These are phyloP conservation scores for Drosophila maculinotata DNA, from an alignment of 2,888 invertebrate genomes.

Conservation along the genomic window DNA sequence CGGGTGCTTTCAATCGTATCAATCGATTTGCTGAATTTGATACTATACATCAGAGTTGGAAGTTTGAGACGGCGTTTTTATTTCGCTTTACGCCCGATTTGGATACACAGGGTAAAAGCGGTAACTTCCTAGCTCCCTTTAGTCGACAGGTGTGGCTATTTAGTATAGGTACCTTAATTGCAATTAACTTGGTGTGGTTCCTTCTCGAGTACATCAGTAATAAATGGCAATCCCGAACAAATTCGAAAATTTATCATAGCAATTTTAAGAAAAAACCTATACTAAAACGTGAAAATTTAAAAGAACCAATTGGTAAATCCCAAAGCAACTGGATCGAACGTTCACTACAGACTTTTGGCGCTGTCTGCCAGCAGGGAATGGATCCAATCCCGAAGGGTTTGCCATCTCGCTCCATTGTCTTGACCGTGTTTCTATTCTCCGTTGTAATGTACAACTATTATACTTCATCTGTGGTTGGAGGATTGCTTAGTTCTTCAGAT, in stretches of 20 bases:
- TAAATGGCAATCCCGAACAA: neutral
- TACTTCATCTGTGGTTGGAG: conserved; percentile 84
- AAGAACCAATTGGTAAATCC: neutral
- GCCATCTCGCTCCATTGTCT: conserved; percentile 73
- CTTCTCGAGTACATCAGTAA: conserved; percentile 58
- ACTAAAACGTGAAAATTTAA: neutral
- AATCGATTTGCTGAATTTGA: conserved; percentile 83
- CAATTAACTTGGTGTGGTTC: conserved; percentile 73
- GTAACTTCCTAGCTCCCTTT: conserved; percentile 83
- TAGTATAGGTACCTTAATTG: conserved; percentile 51
- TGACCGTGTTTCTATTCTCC: conserved; percentile 77
- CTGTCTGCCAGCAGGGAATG: conserved; percentile 83
- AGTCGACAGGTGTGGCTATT: conserved; percentile 77
- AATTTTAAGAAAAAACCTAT: neutral
- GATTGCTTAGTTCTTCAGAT: conserved; percentile 78
- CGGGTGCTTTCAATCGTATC: conserved; percentile 81
- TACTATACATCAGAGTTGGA: conserved; percentile 83
- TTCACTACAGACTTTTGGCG: conserved; percentile 73
- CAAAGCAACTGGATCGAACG: conserved; percentile 50
- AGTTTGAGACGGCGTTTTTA: conserved; percentile 81
- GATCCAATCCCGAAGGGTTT: conserved; percentile 73
- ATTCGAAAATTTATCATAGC: neutral
- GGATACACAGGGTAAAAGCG: conserved; percentile 69
- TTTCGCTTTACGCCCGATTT: conserved; percentile 82
- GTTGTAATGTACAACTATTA: conserved; percentile 84